Evolutionary conservation across 1,140 invertebrate species (phyloP), one percentile per base, ranked within the genome.

Genomic region (Drosophila rhopaloa): DNA sequence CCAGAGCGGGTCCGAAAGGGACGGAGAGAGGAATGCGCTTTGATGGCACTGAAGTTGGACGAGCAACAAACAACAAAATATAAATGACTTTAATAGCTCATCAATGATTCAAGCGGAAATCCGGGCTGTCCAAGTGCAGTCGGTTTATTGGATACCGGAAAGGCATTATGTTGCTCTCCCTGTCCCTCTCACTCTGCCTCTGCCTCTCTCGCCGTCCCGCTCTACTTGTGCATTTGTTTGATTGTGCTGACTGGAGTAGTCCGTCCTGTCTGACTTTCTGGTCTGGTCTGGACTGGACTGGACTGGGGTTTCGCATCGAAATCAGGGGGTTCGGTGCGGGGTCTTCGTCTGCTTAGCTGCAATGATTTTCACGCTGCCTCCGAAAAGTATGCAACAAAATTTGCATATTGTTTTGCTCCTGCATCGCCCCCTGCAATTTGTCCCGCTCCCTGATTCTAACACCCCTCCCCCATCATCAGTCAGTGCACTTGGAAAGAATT

Each of bases 61-160:
- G 63, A 66, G 78, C 79, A 85, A 84, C 81, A 89, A 89, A 84
- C 81, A 85, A 74, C 80, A 89, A 84, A 89, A 91, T 81, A 88
- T 78, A 88, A 90, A 91, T 91, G 81, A 91, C 90, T 90, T 91
- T 91, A 91, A 91, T 91, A 91, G 90, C 90, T 91, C 90, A 91
- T 91, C 90, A 91, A 91, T 91, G 90, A 91, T 91, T 91, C 90
- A 91, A 78, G 83, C 90, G 90, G 90, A 91, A 84, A 91, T 91
- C 90, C 90, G 90, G 79, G 67, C 83, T 91, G 90, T 91, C 90
- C 85, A 81, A 91, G 90, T 86, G 86, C 82, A 91, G 90, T 89
- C 90, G 82, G 90, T 84, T 88, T 91, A 91, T 80, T 85, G 72
- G 78, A 89, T 89, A 89, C 85, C 85, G 85, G 85, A 89, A 89